phyloP scores from a whole-genome alignment of 2,797 vertebrate genomes.

The Labroides dimidiatus region DNA sequence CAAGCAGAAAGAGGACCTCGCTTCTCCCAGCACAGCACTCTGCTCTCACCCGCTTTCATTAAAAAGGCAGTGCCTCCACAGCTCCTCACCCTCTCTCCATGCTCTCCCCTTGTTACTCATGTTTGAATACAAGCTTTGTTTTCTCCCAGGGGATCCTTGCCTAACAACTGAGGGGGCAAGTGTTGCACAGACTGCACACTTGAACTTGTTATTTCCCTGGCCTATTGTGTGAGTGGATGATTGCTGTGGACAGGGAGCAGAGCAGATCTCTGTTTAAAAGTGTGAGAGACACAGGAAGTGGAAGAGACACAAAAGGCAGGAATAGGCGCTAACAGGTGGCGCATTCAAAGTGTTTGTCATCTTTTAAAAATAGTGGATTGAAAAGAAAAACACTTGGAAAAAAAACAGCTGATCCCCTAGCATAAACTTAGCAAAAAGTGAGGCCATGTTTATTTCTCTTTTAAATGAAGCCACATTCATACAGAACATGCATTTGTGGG shows the following conservation, averaged over 20 bases:
- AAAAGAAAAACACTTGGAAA: not conserved
- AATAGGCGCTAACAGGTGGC: constrained; percentile 31
- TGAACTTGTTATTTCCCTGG: constrained; percentile 64
- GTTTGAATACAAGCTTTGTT: constrained; percentile 40
- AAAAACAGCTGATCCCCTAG: not conserved
- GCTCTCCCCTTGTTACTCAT: constrained; percentile 37
- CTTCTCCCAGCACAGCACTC: constrained; percentile 48
- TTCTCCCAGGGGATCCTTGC: constrained; percentile 12
- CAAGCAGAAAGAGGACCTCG: constrained; percentile 38
- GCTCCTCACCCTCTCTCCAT: constrained; percentile 43
- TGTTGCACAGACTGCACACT: constrained; percentile 43
- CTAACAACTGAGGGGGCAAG: constrained; percentile 44
- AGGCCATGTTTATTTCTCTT: too few species aligned
- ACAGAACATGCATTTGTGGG: too few species aligned
- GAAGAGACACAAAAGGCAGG: constrained; percentile 29
- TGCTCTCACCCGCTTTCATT: constrained; percentile 47
- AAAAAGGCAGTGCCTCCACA: constrained; percentile 46
- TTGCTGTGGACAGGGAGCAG: constrained; percentile 38
- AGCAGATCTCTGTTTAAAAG: constrained; percentile 36
- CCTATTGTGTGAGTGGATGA: constrained; percentile 40
- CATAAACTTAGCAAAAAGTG: too few species aligned
- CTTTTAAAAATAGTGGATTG: constrained; percentile 5
- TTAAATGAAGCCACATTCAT: too few species aligned
- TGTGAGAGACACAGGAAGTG: constrained; percentile 24
- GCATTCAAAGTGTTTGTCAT: constrained; percentile 16